Evolutionary conservation across 2,113 vertebrate species (phyloP), one percentile per base, ranked within the genome.

Genomic region (Elephas maximus): DNA sequence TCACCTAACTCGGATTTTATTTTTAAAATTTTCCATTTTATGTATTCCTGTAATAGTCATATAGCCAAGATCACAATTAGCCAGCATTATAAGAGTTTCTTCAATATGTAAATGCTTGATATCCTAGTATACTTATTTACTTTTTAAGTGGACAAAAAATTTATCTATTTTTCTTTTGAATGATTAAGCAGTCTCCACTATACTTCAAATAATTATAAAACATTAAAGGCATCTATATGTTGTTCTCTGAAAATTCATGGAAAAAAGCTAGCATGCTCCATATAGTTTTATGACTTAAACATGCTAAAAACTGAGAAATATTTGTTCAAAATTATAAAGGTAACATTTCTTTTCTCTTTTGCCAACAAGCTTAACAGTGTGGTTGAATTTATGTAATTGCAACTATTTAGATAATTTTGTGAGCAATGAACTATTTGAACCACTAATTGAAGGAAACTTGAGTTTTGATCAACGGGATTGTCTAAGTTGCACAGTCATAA

Each of bases 341-440:
- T 65, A 60, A 26, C 5, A 33, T 82, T 94, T 77, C 77, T 76
- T 53, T 73, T 87, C 53, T 57, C 62, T 73, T 88, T 92, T 53
- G 28, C 4, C 57, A 84, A 71, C 5, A 91, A 79, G 8, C 14
- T 93, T 88, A 77, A 80, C 14, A 79, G 53, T 73, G n/a, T 60
- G 28, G 53, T 67, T 94, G 20, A 14, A 63, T 93, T 86, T 84
- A 62, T 8, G 0, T 73, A 73, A 84, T 83, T 90, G 5, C 10
- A 87, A 60, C 2, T 65, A 67, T 92, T 96, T 90, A 82, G 63
- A 71, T 92, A 90, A 84, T 69, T 93, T 28, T 28, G 7, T 45
- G 53, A 93, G 44, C 93, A 94, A 78, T 77, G 60, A 94, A 91
- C 89, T 69, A 60, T 95, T 94, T 95, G 87, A 83, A 86, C 81